A percentile compares a stretch with the other conserved stretches of the same genome.
Evolutionary conservation across 2,888 invertebrate species (phyloP).

Genomic region (Drosophila greeni): DNA sequence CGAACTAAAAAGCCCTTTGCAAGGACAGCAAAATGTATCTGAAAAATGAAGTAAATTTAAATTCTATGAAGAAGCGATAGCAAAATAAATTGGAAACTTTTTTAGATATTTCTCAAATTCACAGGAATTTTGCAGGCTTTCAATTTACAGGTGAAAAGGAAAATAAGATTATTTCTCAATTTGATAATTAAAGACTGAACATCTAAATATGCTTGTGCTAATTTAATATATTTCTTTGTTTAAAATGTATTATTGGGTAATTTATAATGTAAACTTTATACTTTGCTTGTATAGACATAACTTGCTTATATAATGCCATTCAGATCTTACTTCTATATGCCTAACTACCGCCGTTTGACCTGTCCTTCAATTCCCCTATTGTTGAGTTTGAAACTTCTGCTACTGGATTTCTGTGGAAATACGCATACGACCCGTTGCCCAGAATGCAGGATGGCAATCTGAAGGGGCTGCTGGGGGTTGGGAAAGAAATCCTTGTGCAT

Average conservation of each 20-base stretch:
- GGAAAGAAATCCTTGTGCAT: not conserved
- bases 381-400: constrained; percentile 36
- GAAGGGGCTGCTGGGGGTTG: not conserved
- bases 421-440: constrained; percentile 17
- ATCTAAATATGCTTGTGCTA: not conserved
- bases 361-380: not conserved
- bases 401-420: constrained; percentile 27
- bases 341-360: constrained; percentile 9
- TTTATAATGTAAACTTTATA: not conserved
- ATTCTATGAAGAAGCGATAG: not conserved
- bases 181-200: no score
- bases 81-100: not conserved
- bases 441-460: constrained; percentile 1
- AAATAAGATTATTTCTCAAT: no score
- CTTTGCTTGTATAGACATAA: no score
- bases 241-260: not conserved
- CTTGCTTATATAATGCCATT: no score
- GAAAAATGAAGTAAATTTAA: not conserved
- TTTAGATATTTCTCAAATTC: not conserved
- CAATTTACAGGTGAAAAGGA: not conserved
- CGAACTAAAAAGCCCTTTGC: not conserved
- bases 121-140: not conserved
- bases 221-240: not conserved
- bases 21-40: not conserved
- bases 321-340: not conserved